phyloP scores from a whole-genome alignment of 2,797 vertebrate genomes.

The Muscicapa comitata region DNA sequence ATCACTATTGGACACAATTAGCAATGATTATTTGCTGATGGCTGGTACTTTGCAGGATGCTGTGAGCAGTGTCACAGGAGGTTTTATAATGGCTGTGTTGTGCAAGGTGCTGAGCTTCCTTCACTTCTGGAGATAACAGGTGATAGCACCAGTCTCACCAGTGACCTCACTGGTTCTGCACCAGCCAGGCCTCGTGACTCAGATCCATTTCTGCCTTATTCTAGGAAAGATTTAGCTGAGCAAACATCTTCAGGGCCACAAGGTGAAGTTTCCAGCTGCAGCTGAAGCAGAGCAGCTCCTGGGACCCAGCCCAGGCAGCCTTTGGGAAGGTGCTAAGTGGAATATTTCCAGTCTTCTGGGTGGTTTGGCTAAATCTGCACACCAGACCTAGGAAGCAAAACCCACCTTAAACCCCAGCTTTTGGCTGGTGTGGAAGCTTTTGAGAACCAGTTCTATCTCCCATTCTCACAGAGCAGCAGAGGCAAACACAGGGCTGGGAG shows the following conservation, averaged over 20 bases:
- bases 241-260: not conserved
- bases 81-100: not conserved
- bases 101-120: not conserved
- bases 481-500: not conserved
- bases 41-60: not conserved
- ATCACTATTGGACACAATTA: not conserved
- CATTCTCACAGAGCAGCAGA: not conserved
- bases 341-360: not conserved
- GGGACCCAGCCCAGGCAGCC: not conserved
- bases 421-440: not conserved
- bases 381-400: not conserved
- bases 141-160: not conserved
- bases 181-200: not conserved
- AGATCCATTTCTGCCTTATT: not conserved
- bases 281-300: not conserved
- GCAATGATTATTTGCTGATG: not conserved
- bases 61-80: not conserved
- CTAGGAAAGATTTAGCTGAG: not conserved
- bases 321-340: not conserved
- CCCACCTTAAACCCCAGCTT: not conserved
- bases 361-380: not conserved
- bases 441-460: not conserved
- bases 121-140: not conserved
- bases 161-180: not conserved
- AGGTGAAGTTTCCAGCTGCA: not conserved